Evolutionary conservation across 1,140 invertebrate species (phyloP).

Genomic region (Listronotus oregonensis): DNA sequence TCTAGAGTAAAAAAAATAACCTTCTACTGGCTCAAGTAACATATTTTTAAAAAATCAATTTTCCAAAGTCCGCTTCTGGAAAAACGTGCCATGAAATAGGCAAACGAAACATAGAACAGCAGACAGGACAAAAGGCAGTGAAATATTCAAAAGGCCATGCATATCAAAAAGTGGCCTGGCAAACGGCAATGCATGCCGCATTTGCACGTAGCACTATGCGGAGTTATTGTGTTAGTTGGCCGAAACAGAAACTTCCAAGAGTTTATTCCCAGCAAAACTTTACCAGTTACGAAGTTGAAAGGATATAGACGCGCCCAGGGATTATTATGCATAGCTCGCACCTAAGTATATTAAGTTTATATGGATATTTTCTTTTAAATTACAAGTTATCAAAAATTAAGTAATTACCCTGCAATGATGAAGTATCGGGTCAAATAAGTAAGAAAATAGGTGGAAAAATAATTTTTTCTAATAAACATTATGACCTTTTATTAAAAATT

Average conservation of each 20-base stretch:
- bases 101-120: constrained; percentile 13
- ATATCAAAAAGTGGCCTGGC: constrained; percentile 40
- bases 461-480: too few relatives aligned
- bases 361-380: too few relatives aligned
- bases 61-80: background rate
- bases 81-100: constrained; percentile 4
- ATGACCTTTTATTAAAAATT: too few relatives aligned
- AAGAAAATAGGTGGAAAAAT: too few relatives aligned
- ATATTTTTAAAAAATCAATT: too few relatives aligned
- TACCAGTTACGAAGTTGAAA: constrained; percentile 8
- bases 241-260: constrained; percentile 27
- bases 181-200: constrained; percentile 27
- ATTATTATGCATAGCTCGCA: constrained; percentile 7
- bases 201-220: constrained; percentile 32
- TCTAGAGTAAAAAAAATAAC: too few relatives aligned
- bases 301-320: constrained; percentile 5
- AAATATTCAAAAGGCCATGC: constrained; percentile 46
- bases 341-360: too few relatives aligned
- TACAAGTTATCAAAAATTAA: too few relatives aligned
- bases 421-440: too few relatives aligned
- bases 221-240: constrained; percentile 35
- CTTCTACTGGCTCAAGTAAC: too few relatives aligned
- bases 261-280: constrained; percentile 17
- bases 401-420: too few relatives aligned
- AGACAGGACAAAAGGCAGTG: constrained; percentile 28